Base-by-base conservation (phyloP, 2,113 vertebrate species). In the Paramisgurnus dabryanus region DNA sequence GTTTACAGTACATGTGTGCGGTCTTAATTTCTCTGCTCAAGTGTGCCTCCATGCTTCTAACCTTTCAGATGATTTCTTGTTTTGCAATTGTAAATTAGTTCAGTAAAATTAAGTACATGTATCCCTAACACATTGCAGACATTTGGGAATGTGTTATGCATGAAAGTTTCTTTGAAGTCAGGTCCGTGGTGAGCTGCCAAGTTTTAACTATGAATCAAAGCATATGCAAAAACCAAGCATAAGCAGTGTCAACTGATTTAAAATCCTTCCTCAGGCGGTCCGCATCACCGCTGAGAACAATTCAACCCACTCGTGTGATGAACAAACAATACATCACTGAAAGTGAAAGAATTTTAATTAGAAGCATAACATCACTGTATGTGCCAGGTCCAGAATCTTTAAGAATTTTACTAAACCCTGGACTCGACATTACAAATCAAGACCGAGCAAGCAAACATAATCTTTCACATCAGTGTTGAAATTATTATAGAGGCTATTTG, bases 341-440 rank as follows among this genome's bases (percentile, higher is more conserved):
- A 57, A 78, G 80, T 70, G 53, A 82, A 79, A 50, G 58, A 75
- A 80, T 69, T 66, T 76, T 70, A 83, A 80, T 76, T 75, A 73
- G 70, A 80, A 80, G 66, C 77, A 80, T 73, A 75, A 80, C 49
- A 67, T 43, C 7, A 22, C 70, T 74, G 12, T 60, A 39, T 72
- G 76, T 73, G 61, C 67, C 76, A 78, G 75, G 60, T 68, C 57
- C 49, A 55, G 47, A 73, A 43, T 61, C n/a, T 39, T 76, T 61
- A 76, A 76, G 41, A 45, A 70, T 55, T 53, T 55, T 47, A 53
- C 22, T 34, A 76, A 65, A 76, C 43, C 6, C 71, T 40, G 12
- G 12, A 27, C 34, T 66, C 47, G 47, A 15, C 39, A 39, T 67
- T n/a, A 34, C 17, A 72, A 58, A 79, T 79, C 50, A 67, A 65